phyloP scores from a whole-genome alignment of 1,140 invertebrate species.

The Rhynchophorus ferrugineus region DNA sequence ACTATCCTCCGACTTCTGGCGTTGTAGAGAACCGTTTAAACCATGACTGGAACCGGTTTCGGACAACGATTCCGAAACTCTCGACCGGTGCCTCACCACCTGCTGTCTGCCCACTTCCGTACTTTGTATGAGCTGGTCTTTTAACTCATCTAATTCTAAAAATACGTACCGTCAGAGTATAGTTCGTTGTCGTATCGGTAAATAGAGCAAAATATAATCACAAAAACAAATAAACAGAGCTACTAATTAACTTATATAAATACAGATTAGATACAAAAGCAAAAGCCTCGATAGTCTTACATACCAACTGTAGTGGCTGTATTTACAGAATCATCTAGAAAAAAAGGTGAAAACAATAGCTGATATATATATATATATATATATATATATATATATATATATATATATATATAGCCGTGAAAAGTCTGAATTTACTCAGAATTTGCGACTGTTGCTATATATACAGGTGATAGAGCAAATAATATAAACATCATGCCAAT shows the following conservation, averaged over 20 bases:
- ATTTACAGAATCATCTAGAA: slow-evolving; percentile 2
- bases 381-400: not conserved
- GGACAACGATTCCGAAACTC: slow-evolving; percentile 53
- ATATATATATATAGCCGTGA: no score
- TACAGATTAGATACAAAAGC: no score
- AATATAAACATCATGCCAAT: no score
- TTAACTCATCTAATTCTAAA: slow-evolving; percentile 65
- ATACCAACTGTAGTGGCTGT: not conserved
- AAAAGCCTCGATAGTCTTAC: no score
- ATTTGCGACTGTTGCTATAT: no score
- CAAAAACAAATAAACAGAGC: no score
- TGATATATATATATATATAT: no score
- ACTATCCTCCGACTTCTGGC: slow-evolving; percentile 31
- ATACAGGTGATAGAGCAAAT: no score
- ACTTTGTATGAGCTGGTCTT: slow-evolving; percentile 63
- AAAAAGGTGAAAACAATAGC: not conserved
- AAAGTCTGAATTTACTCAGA: no score
- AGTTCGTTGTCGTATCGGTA: no score
- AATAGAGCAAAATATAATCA: no score
- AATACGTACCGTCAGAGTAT: slow-evolving; percentile 12
- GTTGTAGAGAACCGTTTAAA: slow-evolving; percentile 28
- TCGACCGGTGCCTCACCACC: slow-evolving; percentile 49
- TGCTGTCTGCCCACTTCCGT: slow-evolving; percentile 56
- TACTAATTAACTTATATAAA: no score
- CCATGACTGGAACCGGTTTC: slow-evolving; percentile 43